phyloP scores from a whole-genome alignment of 2,113 vertebrate genomes.

The Phasianus colchicus region DNA sequence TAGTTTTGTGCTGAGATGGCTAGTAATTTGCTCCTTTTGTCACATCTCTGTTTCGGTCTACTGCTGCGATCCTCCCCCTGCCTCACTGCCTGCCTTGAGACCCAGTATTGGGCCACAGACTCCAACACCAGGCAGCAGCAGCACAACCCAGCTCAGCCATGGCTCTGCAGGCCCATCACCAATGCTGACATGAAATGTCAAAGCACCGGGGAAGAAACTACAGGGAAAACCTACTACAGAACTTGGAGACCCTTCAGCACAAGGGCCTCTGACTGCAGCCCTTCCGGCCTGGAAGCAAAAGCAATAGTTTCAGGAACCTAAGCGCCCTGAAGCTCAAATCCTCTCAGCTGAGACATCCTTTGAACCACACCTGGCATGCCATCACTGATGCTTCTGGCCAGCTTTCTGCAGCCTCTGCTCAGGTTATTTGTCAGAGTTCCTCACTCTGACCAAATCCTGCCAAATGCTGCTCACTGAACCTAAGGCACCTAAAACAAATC shows the following conservation, averaged over 20 bases:
- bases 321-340: background rate
- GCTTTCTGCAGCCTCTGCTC: background rate
- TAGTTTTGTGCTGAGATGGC: background rate
- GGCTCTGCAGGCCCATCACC: background rate
- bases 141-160: background rate
- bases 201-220: background rate
- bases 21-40: background rate
- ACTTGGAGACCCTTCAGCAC: too few relatives aligned
- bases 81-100: background rate
- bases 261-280: background rate
- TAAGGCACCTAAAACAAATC: background rate
- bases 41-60: background rate
- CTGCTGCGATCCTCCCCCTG: background rate
- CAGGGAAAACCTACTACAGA: background rate
- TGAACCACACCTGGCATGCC: background rate
- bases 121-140: background rate
- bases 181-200: fast-evolving
- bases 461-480: background rate
- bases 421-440: background rate
- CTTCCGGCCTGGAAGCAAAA: background rate
- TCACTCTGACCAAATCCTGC: background rate
- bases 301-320: background rate
- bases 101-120: fast-evolving
- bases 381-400: background rate
- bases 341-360: background rate